These are phyloP conservation scores for Aegithalos caudatus DNA, from an alignment of 2,113 vertebrate species.

Conservation along the genomic window DNA sequence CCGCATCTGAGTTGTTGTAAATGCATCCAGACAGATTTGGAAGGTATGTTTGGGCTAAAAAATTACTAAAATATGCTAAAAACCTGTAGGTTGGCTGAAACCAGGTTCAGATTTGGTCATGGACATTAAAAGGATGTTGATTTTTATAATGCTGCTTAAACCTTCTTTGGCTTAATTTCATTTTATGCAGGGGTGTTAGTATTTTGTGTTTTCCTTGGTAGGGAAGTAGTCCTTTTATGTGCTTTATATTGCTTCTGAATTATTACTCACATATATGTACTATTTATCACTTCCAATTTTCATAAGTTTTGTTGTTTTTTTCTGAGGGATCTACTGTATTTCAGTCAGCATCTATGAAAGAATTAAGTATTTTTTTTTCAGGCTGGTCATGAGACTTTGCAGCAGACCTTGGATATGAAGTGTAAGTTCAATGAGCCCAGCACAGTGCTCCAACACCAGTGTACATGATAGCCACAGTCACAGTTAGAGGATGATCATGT, in stretches of 20 bases:
- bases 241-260: not conserved
- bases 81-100: not conserved
- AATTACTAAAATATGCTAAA: not conserved
- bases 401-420: not conserved
- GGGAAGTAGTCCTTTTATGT: constrained; percentile 33
- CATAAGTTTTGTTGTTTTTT: not conserved
- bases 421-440: not conserved
- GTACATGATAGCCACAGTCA: not conserved
- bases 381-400: not conserved
- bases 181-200: not conserved
- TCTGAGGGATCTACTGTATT: not conserved
- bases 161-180: constrained; percentile 36
- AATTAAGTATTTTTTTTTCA: not conserved
- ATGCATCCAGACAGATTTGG: not conserved
- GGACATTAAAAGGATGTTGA: not conserved
- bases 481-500: not conserved
- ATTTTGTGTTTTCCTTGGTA: constrained; percentile 44
- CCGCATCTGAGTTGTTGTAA: not conserved
- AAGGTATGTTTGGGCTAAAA: not conserved
- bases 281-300: not conserved
- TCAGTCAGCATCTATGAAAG: not conserved
- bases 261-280: not conserved
- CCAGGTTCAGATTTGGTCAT: not conserved
- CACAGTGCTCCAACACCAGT: not conserved
- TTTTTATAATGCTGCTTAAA: constrained; percentile 26